Base-by-base conservation (phyloP, 2,113 vertebrate genomes). In the Strix uralensis region DNA sequence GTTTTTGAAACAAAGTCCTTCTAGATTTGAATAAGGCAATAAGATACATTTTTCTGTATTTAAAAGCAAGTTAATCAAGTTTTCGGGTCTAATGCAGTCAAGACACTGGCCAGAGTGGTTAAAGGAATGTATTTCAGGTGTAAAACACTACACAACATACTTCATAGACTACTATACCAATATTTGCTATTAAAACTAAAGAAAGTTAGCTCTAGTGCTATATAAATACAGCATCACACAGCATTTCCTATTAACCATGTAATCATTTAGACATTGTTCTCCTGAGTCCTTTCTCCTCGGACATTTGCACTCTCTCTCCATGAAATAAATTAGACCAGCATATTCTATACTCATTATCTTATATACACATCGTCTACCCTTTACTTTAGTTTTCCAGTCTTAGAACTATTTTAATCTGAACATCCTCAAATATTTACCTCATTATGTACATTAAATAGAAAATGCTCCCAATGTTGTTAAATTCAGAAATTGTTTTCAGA, bases 341-440 rank as follows among this genome's bases (percentile, higher is more conserved):
- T 59, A 89, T 29, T 83, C 16, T 59, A 49, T 47, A 79, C 36
- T 58, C 20, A 65, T 62, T 73, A 74, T 36, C 23, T 52, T 78
- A 63, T 2, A 91, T 13, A 83, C 7, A 90, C 15, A 63, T 9
- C 6, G 13, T 79, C 49, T 82, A 66, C 57, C 13, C 13, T 90
- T 38, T 52, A 82, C 26, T 74, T 87, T 18, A 91, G 52, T 59
- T 79, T 86, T 69, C 13, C 10, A 44, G 46, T 59, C 70, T 79
- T 52, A 71, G 20, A 85, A 44, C 22, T 88, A 38, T 44, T 65
- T 82, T 82, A 81, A 87, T 57, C 55, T 77, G 74, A 87, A 42
- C 62, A 88, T 36, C 30, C 58, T 86, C 79, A 81, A 88, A 78
- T 81, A 88, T 67, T 90, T 81, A 90, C 23, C 40, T 73, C 42